Base-by-base conservation (phyloP, 2,888 invertebrate genomes). In the Gandaritis pyraliata region DNA sequence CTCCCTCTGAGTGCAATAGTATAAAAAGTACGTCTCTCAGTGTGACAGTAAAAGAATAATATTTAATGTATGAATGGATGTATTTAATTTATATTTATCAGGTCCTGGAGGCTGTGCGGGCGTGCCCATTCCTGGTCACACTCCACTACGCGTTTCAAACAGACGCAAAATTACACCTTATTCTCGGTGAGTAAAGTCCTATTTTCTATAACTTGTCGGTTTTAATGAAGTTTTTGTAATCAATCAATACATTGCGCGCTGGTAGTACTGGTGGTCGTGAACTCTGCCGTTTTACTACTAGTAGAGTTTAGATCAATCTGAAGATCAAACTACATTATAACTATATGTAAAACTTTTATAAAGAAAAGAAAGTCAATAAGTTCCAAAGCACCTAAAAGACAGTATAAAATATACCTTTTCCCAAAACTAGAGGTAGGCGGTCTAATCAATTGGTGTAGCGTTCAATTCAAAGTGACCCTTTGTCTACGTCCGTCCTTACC, bases 111-210 rank as follows among this genome's bases (percentile, higher is more conserved):
- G 97, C 98, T 54, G 97, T 99, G 65, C 94, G 98, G 70, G 96
- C 97, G 84, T 96, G 97, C 80, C 99, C 99, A 55, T 99, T 99
- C 92, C 95, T 99, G 71, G 98, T 99, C 75, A 98, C 98, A 41
- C 94, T 99, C 71, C 98, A 98, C 90, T 99, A 99, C 90, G 99
- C 99, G 83, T 99, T 99, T 94, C 99, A 99, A 92, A 98, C 98
- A 8, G 97, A 98, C 80, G 96, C 98, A 56, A 99, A 98, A 91
- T 94, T 99, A 71, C 98, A 99, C 92, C 95, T 99, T 73, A 98
- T 99, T 75, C 94, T 99, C 82, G 98, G 99, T 98, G 90, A 95
- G 95, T 93, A 62, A 15, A 66, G 64, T 62, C 55, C 12, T 41
- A 57, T 70, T 70, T 65, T 1, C 16, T 23, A 38, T 57, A 10